These are phyloP conservation scores for Phyllostomus discolor DNA, from an alignment of 2,113 vertebrate species.

Conservation along the genomic window DNA sequence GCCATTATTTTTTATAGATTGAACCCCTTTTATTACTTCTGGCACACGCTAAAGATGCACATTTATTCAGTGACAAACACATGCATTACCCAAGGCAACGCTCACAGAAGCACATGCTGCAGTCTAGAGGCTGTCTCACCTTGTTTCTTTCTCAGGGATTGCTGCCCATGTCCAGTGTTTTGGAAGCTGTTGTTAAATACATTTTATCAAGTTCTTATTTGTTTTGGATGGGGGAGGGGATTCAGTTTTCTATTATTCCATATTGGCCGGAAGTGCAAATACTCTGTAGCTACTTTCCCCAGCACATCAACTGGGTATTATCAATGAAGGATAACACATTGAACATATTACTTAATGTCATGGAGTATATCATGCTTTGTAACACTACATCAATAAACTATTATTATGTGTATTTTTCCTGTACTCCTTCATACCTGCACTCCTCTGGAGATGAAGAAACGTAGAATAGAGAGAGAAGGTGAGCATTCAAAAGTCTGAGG, in stretches of 20 bases:
- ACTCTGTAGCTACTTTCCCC: not conserved
- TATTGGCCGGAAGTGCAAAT: not conserved
- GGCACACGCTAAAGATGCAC: not conserved
- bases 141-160: not conserved
- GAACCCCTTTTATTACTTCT: not conserved
- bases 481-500: not conserved
- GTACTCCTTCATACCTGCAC: not conserved
- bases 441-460: not conserved
- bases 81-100: not conserved
- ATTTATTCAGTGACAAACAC: slow-evolving; percentile 1
- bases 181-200: not conserved
- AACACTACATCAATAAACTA: not conserved
- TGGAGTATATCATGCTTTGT: not conserved
- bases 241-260: not conserved
- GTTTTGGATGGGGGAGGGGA: not conserved
- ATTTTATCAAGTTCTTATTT: not conserved
- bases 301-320: not conserved
- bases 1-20: not conserved
- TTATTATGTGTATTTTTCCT: not conserved
- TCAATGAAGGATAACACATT: not conserved
- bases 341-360: not conserved
- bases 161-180: not conserved
- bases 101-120: not conserved
- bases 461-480: not conserved
- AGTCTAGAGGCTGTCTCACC: not conserved